These are phyloP conservation scores for Porites evermanni DNA, from an alignment of 92 coral and sea anemone genomes.

Conservation along the genomic window DNA sequence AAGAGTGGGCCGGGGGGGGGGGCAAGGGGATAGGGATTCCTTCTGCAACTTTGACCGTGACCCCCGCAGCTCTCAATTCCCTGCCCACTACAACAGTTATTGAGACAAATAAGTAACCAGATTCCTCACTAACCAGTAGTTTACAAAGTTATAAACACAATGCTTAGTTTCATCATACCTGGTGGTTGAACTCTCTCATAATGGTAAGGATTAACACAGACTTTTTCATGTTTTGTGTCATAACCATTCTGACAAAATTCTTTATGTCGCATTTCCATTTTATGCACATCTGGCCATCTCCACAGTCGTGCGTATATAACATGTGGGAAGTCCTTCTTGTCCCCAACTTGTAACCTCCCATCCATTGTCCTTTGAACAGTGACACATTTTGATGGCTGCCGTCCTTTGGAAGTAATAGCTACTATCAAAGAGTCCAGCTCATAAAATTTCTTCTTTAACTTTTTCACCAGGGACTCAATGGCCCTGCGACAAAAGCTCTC, in stretches of 20 bases:
- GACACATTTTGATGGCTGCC: conserved; percentile 97
- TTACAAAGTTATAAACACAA: too few relatives aligned
- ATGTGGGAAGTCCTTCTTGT: conserved; percentile 99
- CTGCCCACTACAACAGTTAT: not conserved
- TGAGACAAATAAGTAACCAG: not conserved
- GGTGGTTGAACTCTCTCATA: conserved; percentile 99
- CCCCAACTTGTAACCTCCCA: conserved; percentile 98
- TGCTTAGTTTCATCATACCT: conserved; percentile 59
- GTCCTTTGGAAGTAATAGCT: conserved; percentile 96
- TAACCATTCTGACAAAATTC: conserved; percentile 98
- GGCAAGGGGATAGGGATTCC: too few relatives aligned
- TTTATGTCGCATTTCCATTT: conserved; percentile 98
- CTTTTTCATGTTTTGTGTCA: conserved; percentile 97
- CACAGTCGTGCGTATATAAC: conserved; percentile 98
- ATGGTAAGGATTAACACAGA: conserved; percentile 98
- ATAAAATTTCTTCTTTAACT: conserved; percentile 92
- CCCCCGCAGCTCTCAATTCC: too few relatives aligned
- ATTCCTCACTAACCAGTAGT: too few relatives aligned
- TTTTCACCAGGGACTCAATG: conserved; percentile 95
- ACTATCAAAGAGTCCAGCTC: conserved; percentile 96
- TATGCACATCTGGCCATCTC: conserved; percentile 99
- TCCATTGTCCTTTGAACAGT: conserved; percentile 99
- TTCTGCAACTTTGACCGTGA: too few relatives aligned
- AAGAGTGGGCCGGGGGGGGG: too few relatives aligned
- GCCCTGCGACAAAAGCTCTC: conserved; percentile 97